phyloP scores from a whole-genome alignment of 2,113 vertebrate species.

The Variabilichromis moorii region DNA sequence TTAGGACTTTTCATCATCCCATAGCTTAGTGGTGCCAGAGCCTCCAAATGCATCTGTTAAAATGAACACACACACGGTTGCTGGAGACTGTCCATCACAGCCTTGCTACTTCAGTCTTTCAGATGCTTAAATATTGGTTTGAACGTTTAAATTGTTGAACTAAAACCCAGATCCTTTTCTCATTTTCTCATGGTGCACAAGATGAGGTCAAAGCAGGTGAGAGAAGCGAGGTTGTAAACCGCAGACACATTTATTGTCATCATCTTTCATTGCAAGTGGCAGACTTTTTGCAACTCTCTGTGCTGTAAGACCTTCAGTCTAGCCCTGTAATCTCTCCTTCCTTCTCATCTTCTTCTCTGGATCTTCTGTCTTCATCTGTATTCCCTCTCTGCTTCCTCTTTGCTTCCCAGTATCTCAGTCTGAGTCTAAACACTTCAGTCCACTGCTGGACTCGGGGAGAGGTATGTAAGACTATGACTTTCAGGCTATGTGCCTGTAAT shows the following conservation, averaged over 20 bases:
- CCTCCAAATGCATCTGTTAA: not conserved
- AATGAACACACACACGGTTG: not conserved
- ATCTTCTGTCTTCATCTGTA: not conserved
- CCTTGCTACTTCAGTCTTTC: not conserved
- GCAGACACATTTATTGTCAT: not conserved
- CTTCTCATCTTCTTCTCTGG: not conserved
- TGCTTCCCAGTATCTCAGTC: conserved; percentile 39
- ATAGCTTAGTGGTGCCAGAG: not conserved
- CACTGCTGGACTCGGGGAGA: conserved; percentile 43
- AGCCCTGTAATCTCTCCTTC: not conserved
- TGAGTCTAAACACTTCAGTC: conserved; percentile 49
- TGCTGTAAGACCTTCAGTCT: not conserved
- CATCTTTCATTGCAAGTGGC: not conserved
- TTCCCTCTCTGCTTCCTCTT: not conserved
- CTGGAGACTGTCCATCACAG: not conserved
- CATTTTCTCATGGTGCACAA: not conserved
- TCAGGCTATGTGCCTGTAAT: not conserved
- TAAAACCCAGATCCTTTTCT: not conserved
- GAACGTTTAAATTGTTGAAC: not conserved
- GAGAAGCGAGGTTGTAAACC: not conserved
- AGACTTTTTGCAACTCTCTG: not conserved
- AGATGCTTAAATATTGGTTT: not conserved
- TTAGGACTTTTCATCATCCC: not conserved
- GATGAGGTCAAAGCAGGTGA: conserved; percentile 57
- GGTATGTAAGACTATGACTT: conserved; percentile 20